Percentiles rank a stretch among this genome's conserved stretches.
These are phyloP conservation scores for Spodoptera picta DNA, from an alignment of 2,888 invertebrate species.

Conservation along the genomic window DNA sequence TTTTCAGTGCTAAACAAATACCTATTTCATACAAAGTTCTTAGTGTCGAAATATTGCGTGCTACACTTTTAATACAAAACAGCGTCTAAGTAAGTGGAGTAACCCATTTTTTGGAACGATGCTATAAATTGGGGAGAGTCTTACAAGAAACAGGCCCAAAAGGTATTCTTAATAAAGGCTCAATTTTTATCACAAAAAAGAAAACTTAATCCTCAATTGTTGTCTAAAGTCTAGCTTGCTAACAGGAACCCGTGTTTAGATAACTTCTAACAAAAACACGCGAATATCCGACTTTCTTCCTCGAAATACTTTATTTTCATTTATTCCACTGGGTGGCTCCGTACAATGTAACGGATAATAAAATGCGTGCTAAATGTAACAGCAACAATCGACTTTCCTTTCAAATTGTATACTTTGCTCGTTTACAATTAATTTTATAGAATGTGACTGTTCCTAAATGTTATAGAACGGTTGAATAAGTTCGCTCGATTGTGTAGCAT, in stretches of 20 bases:
- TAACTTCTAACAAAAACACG: conserved; percentile 18
- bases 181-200: conserved; percentile 4
- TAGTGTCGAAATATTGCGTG: too few relatives aligned
- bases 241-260: conserved; percentile 26
- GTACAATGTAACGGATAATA: conserved; percentile 21
- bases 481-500: neutral
- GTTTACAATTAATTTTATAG: conserved; percentile 11
- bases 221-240: conserved; percentile 8
- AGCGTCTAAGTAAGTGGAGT: too few relatives aligned
- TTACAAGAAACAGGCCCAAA: neutral
- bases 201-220: conserved; percentile 5
- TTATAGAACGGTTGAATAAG: neutral
- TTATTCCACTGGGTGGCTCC: conserved; percentile 1
- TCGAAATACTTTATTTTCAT: conserved; percentile 22
- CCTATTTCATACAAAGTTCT: too few relatives aligned
- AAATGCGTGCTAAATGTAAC: conserved; percentile 30
- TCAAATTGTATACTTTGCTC: conserved; percentile 20
- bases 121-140: too few relatives aligned
- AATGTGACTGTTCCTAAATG: neutral
- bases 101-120: too few relatives aligned
- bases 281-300: conserved; percentile 3
- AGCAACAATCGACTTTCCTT: conserved; percentile 9
- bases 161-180: neutral
- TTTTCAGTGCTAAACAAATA: too few relatives aligned
- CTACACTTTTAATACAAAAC: too few relatives aligned